These are phyloP conservation scores for Thalassarche chlororhynchos DNA, from an alignment of 2,113 vertebrate species.

Conservation along the genomic window DNA sequence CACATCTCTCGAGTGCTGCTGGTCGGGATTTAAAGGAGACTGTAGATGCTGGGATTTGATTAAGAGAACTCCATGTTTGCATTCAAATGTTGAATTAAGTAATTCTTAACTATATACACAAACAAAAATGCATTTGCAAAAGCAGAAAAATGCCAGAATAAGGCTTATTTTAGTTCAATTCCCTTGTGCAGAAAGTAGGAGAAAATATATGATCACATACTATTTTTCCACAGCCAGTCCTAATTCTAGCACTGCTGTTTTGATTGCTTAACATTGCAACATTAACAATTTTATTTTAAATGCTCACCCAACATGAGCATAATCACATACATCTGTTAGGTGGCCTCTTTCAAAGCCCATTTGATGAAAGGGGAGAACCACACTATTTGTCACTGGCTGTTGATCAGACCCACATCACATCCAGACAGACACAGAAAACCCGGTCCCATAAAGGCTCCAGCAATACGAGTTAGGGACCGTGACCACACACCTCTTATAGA, in stretches of 20 bases:
- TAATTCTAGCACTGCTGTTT: background rate
- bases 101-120: background rate
- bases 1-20: fast-evolving
- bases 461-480: fast-evolving
- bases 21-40: background rate
- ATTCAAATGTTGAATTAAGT: background rate
- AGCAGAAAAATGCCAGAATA: background rate
- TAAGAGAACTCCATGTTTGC: background rate
- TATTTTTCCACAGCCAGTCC: background rate
- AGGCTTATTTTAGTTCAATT: background rate
- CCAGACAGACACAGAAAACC: background rate
- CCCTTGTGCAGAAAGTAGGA: background rate
- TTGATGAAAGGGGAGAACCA: background rate
- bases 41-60: background rate
- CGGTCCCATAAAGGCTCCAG: background rate
- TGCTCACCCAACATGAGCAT: background rate
- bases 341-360: background rate
- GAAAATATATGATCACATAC: background rate
- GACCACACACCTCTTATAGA: background rate
- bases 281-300: background rate
- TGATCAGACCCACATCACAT: background rate
- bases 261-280: background rate
- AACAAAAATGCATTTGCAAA: background rate
- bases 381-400: background rate
- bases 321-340: background rate